Base-by-base conservation (phyloP, 1,140 invertebrate genomes). In the Drosophila pachea region DNA sequence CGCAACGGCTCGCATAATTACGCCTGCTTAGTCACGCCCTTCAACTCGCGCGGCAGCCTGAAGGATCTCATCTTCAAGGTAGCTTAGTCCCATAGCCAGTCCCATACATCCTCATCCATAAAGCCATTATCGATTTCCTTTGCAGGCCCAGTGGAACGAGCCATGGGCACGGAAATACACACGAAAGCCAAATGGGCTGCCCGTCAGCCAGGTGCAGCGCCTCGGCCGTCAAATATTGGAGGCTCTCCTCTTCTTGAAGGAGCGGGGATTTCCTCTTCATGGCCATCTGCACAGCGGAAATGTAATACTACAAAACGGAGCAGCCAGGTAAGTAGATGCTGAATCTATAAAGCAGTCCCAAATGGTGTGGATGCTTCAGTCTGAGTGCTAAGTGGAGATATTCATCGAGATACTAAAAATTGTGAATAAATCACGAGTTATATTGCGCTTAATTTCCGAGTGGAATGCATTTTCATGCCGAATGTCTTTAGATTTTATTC, bases 11-110 rank as follows among this genome's bases (percentile, higher is more conserved):
- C 88, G 33, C 89, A 92, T 72, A 89, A 91, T 68, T 92, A 93
- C 89, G 92, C 94, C 6, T 91, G 95, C 16, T 90, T 95, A 8
- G 93, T 97, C 2, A 93, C 95, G 69, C 96, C 96, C 0, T 94
- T 96, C 65, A 97, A 96, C 87, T 91, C 93, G 12, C 92, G 93
- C 73, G 96, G 96, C 42, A 97, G 95, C 73, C 91, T 98, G 4
- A 97, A 96, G 87, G 96, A 98, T 91, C 90, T 97, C 14, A 95
- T 97, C 78, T 96, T 96, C 79, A 95, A 94, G 90, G 95, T 96
- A 3, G 22, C 22, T 22, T 3, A n/a, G n/a, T n/a, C n/a, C n/a
- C n/a, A n/a, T 22, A 22, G 22, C 22, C 22, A 63, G 38, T 9
- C 7, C 0, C 40, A 14, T 7, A 6, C 40, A 5, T 6, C n/a